Conservation (phyloP, 2,888 invertebrate species). For the Arge pagana region DNA sequence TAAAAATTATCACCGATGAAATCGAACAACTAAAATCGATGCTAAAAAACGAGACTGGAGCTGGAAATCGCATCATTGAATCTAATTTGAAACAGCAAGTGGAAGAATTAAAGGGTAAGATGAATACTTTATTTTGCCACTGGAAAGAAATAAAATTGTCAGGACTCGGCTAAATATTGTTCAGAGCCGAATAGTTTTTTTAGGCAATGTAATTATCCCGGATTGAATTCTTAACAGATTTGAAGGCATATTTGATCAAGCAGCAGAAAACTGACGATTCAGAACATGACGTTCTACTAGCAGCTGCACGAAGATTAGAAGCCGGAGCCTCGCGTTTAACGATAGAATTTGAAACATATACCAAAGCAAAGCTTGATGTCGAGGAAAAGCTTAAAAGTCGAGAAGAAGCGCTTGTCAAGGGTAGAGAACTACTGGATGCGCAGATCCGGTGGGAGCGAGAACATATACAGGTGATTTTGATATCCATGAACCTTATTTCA, state of each 20-base stretch:
- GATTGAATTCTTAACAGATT: constrained; percentile 37
- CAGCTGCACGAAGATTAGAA: constrained; percentile 42
- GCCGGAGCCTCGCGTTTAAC: constrained; percentile 36
- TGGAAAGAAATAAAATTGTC: background rate
- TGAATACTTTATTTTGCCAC: background rate
- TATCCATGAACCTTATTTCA: no score
- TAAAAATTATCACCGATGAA: constrained; percentile 39
- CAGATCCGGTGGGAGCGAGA: constrained; percentile 50
- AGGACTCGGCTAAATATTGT: background rate
- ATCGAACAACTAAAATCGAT: constrained; percentile 41
- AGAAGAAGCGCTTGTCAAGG: constrained; percentile 41
- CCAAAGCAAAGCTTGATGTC: constrained; percentile 34
- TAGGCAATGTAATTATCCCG: no score
- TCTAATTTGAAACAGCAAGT: constrained; percentile 42
- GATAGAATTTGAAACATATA: constrained; percentile 43
- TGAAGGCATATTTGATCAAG: constrained; percentile 41
- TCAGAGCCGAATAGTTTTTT: no score
- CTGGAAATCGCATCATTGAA: constrained; percentile 36
- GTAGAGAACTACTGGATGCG: constrained; percentile 49
- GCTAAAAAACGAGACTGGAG: constrained; percentile 38
- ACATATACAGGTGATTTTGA: constrained; percentile 36
- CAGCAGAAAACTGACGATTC: constrained; percentile 39
- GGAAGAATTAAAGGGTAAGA: constrained; percentile 45
- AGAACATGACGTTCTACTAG: constrained; percentile 42
- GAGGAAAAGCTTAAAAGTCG: constrained; percentile 43